Evolutionary conservation across 2,888 invertebrate species (phyloP).

Genomic region (Lasius platythorax): DNA sequence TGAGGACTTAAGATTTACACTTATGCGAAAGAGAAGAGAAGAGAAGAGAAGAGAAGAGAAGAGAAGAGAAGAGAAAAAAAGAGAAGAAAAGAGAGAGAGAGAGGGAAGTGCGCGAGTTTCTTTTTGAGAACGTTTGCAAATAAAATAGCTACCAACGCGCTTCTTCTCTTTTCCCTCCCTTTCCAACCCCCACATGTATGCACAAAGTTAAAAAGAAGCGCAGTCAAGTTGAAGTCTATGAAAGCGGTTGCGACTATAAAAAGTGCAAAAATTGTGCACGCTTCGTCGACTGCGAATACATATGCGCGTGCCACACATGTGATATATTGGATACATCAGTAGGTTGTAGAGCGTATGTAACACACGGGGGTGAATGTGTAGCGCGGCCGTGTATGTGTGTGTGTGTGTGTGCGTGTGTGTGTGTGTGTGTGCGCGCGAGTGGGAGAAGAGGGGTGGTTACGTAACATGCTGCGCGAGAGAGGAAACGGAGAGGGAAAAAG

Average conservation of each 20-base stretch:
- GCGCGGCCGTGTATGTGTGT: background rate
- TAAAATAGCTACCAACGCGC: background rate
- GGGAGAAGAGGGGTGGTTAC: background rate
- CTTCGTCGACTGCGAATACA: conserved; percentile 5
- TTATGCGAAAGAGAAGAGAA: background rate
- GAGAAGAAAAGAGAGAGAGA: background rate
- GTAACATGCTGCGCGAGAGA: conserved; percentile 8
- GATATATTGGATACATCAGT: conserved; percentile 30
- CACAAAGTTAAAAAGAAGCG: background rate
- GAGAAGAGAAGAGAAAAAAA: too few species aligned
- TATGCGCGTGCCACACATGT: background rate
- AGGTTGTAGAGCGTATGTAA: conserved; percentile 22
- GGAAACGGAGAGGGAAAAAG: conserved; percentile 3
- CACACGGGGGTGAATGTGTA: background rate
- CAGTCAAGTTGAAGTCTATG: conserved; percentile 27
- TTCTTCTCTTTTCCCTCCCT: background rate
- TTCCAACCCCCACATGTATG: background rate
- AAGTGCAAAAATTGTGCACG: conserved; percentile 28
- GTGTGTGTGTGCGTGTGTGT: background rate
- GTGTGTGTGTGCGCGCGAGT: background rate
- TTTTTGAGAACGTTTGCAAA: conserved; percentile 2
- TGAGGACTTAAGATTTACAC: conserved; percentile 24
- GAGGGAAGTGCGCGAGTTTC: background rate
- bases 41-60: too few species aligned
- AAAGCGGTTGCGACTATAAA: conserved; percentile 21